Base-by-base conservation (phyloP, 2,797 vertebrate genomes). In the Lepus townsendii region DNA sequence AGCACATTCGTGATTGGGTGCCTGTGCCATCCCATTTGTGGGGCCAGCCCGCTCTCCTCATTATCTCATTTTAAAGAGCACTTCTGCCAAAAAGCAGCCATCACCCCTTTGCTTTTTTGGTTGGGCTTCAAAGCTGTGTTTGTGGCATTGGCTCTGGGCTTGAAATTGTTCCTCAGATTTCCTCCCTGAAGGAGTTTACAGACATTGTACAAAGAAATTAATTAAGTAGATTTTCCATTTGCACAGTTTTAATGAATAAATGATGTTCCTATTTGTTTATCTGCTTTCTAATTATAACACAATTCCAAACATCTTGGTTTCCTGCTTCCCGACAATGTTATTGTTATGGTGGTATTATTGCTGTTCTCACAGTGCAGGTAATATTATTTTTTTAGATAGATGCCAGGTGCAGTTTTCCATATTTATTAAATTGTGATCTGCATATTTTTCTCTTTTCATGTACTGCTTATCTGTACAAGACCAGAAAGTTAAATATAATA, bases 211-310 rank as follows among this genome's bases (percentile, higher is more conserved):
- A 97, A 96, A 96, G 96, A 97, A 97, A 97, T 97, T 97, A 97
- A 97, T 97, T 97, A 97, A 96, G 96, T 94, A 95, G 95, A 94
- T 95, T 97, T 97, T 97, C 97, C 97, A 96, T 97, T 97, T 96
- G 93, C 95, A 88, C 94, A 84, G 92, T 95, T 97, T 96, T 97
- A 97, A 97, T 97, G 97, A 97, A 97, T 97, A 97, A 97, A 97
- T 96, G 96, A 97, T 97, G 97, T 96, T 97, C 95, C 84, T 96
- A 90, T 97, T 97, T 97, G 96, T 97, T 97, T 97, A 97, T 97
- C 94, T 65, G 92, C 92, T 97, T 97, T 95, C 96, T 97, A 97
- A 97, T 97, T 97, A 97, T 96, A 97, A 96, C 97, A 85, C 95
- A 96, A 93, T 97, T 96, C 95, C 96, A 96, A 93, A 94, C 93